Base-by-base conservation (phyloP, 2,888 invertebrate species). In the Priocnemis perturbator region DNA sequence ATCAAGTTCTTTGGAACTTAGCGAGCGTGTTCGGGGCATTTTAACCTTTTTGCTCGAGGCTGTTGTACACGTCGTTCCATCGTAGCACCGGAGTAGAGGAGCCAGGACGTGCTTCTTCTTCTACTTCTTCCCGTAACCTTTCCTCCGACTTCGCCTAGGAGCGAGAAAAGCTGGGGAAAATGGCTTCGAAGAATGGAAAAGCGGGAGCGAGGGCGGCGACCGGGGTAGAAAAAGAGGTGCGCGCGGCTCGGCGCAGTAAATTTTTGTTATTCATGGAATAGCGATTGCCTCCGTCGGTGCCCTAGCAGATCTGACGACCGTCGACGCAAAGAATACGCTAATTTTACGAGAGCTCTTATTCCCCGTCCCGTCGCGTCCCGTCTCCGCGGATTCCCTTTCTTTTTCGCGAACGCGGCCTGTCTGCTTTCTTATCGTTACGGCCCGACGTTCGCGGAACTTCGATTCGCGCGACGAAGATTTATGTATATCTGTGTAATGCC, bases 191-290 rank as follows among this genome's bases (percentile, higher is more conserved):
- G 56, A 57, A 57, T 37, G 37, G 37, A 11, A 37, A 37, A 37
- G 37, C 44, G 47, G 56, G n/a, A n/a, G 21, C 15, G 37, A 2
- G 23, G 61, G 30, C n/a, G 30, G 53, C 7, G 45, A 44, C 9
- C 9, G 37, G 30, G 37, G 15, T 11, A 30, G 21, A 55, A 26
- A 67, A 52, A 58, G 37, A 56, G 20, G 63, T 30, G 56, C 44
- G 47, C 66, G 67, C 72, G 70, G 69, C 61, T 53, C 60, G 71
- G 67, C 66, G 79, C 71, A 78, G 74, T 76, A 82, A 82, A 85
- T 81, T 85, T 86, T 86, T 85, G 80, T 83, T 86, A 86, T 86
- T 86, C 86, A 86, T 86, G 84, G 82, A 86, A 86, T 83, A 84
- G 81, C 84, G 81, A 86, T 86, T 86, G 85, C 84, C 82, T 82